Evolutionary conservation across 1,140 invertebrate genomes (phyloP), one percentile per base, ranked within the genome.

Genomic region (Achatina immaculata): DNA sequence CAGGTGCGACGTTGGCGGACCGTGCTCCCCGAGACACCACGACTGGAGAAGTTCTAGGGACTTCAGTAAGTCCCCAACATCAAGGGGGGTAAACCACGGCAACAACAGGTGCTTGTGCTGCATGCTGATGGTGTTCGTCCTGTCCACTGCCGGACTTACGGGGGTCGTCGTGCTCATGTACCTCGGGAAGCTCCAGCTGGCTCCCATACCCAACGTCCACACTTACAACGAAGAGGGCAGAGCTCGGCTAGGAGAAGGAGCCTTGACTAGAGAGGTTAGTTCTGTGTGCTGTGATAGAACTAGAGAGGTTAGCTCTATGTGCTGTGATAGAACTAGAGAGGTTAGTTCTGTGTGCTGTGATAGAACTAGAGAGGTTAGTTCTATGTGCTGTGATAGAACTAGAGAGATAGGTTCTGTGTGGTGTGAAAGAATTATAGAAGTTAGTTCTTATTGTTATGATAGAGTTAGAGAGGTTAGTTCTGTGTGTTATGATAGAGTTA

Each of bases 41-140:
- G 66, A 79, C 43, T 68, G 77, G 77, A 51, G 66, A 43, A 43
- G 38, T 43, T 79, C 77, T 14, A 6, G 77, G 28, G 65, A 79
- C 43, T 65, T 79, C 28, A 71, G 77, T 28, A 79, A 79, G 66
- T 79, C 77, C 9, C 77, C 77, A 40, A 71, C 65, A 6, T 6
- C 14, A 28, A 66, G 75, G 40, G 62, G 75, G 66, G n/a, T 31
- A 34, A 48, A 42, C 55, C 75, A 66, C 38, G 58, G 75, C 55
- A 78, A 78, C 62, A 78, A 42, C 38, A n/a, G 66, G 24, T 79
- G 77, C 34, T 21, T 79, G 31, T 79, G 77, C 65, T 79, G 77
- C 43, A 79, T 79, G 77, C 66, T 79, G 62, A 65, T 79, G 2
- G 77, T 79, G 40, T 79, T 79, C 40, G 77, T 79, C 3, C 16